Evolutionary conservation across 2,797 vertebrate genomes (phyloP).

Genomic region (Mus spretus): DNA sequence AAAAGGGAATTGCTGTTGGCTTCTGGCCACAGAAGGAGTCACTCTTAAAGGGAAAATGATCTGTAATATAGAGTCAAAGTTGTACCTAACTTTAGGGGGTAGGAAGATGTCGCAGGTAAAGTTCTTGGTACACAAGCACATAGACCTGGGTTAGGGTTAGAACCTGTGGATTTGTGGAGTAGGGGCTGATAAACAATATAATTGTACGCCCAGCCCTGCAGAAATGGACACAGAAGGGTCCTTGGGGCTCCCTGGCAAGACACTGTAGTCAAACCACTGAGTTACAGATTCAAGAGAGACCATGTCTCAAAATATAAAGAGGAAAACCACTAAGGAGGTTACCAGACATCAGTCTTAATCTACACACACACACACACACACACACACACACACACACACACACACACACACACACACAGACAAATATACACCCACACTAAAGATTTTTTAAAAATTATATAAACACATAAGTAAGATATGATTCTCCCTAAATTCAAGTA

Average conservation of each 20-base stretch:
- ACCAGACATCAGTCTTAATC: too few species aligned
- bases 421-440: neutral
- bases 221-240: too few species aligned
- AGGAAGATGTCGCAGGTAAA: neutral
- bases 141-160: neutral
- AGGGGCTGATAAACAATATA: too few species aligned
- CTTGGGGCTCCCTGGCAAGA: neutral
- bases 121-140: neutral
- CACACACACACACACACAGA: too few species aligned
- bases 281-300: neutral
- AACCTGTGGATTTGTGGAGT: neutral
- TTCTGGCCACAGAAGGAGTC: neutral
- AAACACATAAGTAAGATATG: neutral
- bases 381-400: neutral
- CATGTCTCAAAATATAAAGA: neutral
- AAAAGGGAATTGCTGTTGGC: neutral
- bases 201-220: neutral
- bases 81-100: neutral
- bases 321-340: neutral
- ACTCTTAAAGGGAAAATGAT: neutral
- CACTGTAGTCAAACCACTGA: neutral
- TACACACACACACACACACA: fast-evolving
- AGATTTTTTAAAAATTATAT: neutral
- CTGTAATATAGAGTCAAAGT: neutral
- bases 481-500: neutral